A percentile compares a stretch with the other conserved stretches of the same genome.
Conservation (phyloP, 2,888 invertebrate species). For the Nephrocerus scutellatus region DNA sequence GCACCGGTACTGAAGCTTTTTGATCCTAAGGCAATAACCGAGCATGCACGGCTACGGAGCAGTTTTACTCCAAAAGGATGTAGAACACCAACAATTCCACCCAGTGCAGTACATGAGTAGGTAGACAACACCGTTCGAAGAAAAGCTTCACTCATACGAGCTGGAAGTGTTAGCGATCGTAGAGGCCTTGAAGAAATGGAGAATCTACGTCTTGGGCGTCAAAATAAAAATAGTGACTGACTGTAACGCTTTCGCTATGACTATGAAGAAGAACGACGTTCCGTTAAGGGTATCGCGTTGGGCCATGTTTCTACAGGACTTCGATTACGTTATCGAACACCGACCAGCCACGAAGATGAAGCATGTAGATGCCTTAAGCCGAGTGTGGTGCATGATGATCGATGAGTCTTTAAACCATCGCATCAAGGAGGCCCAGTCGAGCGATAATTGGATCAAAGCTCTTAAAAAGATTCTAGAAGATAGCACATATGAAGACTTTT, state of each 20-base stretch:
- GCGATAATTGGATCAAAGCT: slow-evolving; percentile 4
- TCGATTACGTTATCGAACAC: slow-evolving; percentile 19
- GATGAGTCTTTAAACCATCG: background rate
- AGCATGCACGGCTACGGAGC: slow-evolving; percentile 19
- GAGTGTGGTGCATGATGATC: background rate
- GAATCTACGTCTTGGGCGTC: slow-evolving; percentile 12
- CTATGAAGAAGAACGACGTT: slow-evolving; percentile 15
- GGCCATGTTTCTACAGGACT: slow-evolving; percentile 21
- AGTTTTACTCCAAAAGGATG: slow-evolving; percentile 22
- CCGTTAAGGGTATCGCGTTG: slow-evolving; percentile 17
- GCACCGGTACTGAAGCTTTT: slow-evolving; percentile 8
- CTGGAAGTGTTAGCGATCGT: slow-evolving; percentile 26
- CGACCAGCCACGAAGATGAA: slow-evolving; percentile 15
- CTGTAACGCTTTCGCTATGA: slow-evolving; percentile 15
- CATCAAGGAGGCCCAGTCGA: slow-evolving; percentile 3
- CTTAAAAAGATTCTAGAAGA: slow-evolving; percentile 6
- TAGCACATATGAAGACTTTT: slow-evolving; percentile 4
- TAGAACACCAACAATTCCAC: slow-evolving; percentile 21
- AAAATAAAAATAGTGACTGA: slow-evolving; percentile 17
- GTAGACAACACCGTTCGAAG: slow-evolving; percentile 23
- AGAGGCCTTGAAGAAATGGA: slow-evolving; percentile 24
- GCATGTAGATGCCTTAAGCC: slow-evolving; percentile 20
- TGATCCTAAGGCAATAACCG: slow-evolving; percentile 1
- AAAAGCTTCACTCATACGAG: slow-evolving; percentile 26
- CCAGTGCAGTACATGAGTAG: slow-evolving; percentile 26